These are phyloP conservation scores for Hydrotaea cyrtoneurina DNA, from an alignment of 2,888 invertebrate species.

Conservation along the genomic window DNA sequence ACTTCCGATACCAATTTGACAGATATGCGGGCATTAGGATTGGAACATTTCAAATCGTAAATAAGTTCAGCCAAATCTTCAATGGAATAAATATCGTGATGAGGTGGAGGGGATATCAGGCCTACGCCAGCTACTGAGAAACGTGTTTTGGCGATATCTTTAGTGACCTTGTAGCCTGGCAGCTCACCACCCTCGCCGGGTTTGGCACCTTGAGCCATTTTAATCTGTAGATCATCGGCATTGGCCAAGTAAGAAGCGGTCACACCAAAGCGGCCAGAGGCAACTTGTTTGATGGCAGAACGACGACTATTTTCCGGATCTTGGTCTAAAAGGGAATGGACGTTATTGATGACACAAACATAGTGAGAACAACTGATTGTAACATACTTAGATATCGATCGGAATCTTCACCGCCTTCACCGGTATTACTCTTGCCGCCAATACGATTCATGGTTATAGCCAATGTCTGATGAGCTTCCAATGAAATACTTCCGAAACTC, in stretches of 20 bases:
- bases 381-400: conserved; percentile 86
- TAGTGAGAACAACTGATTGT: too few relatives aligned
- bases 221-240: conserved; percentile 99
- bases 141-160: conserved; percentile 96
- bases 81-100: conserved; percentile 99
- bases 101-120: conserved; percentile 98
- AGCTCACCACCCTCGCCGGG: conserved; percentile 99
- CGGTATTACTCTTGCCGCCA: conserved; percentile 99
- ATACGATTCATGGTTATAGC: conserved; percentile 99
- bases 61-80: conserved; percentile 99
- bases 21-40: conserved; percentile 96
- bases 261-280: conserved; percentile 98
- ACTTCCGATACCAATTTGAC: conserved; percentile 99
- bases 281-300: conserved; percentile 99
- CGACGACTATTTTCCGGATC: conserved; percentile 91
- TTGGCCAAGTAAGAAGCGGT: conserved; percentile 98
- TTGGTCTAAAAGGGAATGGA: conserved; percentile 81
- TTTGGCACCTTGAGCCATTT: conserved; percentile 99
- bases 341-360: not conserved
- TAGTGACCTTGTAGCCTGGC: conserved; percentile 94
- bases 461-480: conserved; percentile 96
- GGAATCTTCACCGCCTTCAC: conserved; percentile 95
- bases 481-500: conserved; percentile 98
- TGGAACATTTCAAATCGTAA: conserved; percentile 98
- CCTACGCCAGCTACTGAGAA: conserved; percentile 98